These are phyloP conservation scores for Sinopyrophorus schimmeli DNA, from an alignment of 2,888 invertebrate species.

Conservation along the genomic window DNA sequence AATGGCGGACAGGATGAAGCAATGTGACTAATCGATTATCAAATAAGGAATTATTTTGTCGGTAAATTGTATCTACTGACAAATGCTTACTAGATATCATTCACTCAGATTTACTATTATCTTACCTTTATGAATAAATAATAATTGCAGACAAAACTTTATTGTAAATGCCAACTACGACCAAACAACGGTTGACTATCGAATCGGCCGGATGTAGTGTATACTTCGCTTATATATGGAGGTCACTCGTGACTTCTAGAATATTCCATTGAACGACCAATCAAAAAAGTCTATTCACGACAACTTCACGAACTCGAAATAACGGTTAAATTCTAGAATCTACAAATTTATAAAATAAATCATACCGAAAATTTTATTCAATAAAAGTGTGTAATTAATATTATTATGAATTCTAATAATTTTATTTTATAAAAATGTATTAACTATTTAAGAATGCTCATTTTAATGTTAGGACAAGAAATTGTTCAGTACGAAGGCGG, in stretches of 20 bases:
- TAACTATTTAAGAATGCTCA: no score
- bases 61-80: conserved; percentile 6
- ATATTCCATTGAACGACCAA: conserved; percentile 47
- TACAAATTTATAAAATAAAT: no score
- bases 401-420: no score
- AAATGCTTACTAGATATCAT: neutral
- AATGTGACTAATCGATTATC: conserved; percentile 1
- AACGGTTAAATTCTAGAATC: no score
- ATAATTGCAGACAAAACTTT: conserved; percentile 48
- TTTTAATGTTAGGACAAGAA: no score
- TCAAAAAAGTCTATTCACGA: conserved; percentile 34
- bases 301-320: no score
- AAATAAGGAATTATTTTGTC: conserved; percentile 1
- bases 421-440: no score
- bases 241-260: conserved; percentile 49
- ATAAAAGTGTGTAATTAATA: no score
- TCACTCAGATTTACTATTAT: conserved; percentile 4
- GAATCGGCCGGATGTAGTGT: conserved; percentile 43
- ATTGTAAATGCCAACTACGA: conserved; percentile 31
- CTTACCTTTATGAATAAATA: conserved; percentile 18
- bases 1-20: conserved; percentile 3
- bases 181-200: conserved; percentile 39
- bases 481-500: no score
- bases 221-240: conserved; percentile 52
- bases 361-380: no score